These are phyloP conservation scores for Watsonalla binaria DNA, from an alignment of 2,888 invertebrate genomes.

Conservation along the genomic window DNA sequence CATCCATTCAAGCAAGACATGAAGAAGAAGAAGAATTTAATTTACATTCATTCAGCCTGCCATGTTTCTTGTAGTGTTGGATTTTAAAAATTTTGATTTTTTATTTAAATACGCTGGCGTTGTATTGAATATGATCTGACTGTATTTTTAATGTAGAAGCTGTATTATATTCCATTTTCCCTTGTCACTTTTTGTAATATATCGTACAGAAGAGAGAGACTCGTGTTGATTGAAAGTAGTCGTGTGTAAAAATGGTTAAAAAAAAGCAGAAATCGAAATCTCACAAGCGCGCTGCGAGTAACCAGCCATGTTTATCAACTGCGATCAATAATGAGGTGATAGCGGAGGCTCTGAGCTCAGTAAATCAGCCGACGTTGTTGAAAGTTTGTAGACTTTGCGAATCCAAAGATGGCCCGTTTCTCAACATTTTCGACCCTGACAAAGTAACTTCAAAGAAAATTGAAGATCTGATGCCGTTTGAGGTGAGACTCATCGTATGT, in stretches of 20 bases:
- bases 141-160: no score
- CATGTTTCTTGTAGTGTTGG: conserved; percentile 1
- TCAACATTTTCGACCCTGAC: conserved; percentile 68
- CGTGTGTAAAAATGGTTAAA: conserved; percentile 46
- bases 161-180: no score
- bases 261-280: conserved; percentile 43
- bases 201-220: background rate
- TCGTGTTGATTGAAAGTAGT: background rate
- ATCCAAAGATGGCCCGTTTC: conserved; percentile 68
- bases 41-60: conserved; percentile 1
- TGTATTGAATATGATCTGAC: no score
- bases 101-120: no score
- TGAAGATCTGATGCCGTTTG: conserved; percentile 65
- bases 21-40: no score
- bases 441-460: conserved; percentile 65
- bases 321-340: conserved; percentile 31
- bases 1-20: background rate
- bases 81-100: background rate
- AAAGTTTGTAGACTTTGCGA: conserved; percentile 71
- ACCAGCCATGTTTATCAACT: conserved; percentile 10
- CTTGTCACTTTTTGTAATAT: background rate
- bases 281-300: conserved; percentile 20
- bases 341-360: conserved; percentile 34
- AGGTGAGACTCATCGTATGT: conserved; percentile 39
- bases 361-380: conserved; percentile 37